These are phyloP conservation scores for Tenrec ecaudatus DNA, from an alignment of 2,113 vertebrate genomes.

Conservation along the genomic window DNA sequence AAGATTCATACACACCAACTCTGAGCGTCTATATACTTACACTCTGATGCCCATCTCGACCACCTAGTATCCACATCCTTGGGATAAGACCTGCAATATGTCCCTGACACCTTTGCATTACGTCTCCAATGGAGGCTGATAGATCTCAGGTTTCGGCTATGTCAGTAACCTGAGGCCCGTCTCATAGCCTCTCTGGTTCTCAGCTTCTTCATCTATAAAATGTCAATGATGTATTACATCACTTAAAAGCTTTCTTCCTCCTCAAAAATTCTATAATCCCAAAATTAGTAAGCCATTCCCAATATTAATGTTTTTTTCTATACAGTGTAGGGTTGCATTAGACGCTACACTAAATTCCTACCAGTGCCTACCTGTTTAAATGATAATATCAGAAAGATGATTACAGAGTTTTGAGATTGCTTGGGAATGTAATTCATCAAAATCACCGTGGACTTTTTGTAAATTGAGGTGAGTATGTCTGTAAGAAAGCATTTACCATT, in stretches of 20 bases:
- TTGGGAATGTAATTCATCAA: conserved; percentile 2
- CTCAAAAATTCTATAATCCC: background rate
- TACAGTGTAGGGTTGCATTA: background rate
- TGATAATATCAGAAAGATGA: conserved; percentile 55
- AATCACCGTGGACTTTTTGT: conserved; percentile 19
- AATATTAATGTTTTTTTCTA: conserved; percentile 19
- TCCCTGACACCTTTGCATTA: background rate
- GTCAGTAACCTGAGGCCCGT: background rate
- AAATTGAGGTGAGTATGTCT: background rate
- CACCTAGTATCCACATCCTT: background rate
- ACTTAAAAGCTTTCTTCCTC: too few relatives aligned
- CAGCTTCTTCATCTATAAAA: conserved; percentile 24
- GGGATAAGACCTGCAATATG: background rate
- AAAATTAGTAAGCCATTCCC: background rate
- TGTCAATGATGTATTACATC: background rate
- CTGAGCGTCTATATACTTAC: background rate
- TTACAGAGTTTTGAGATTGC: conserved; percentile 7
- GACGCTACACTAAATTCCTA: conserved; percentile 12
- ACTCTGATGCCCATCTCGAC: background rate
- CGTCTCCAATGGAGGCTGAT: background rate
- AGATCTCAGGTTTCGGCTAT: background rate
- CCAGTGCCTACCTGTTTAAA: background rate
- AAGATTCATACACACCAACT: background rate
- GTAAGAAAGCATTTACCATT: background rate
- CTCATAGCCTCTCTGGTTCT: background rate